A percentile compares a stretch with the other conserved stretches of the same genome.
Conservation (phyloP, 2,113 vertebrate species). For the Chionomys nivalis region DNA sequence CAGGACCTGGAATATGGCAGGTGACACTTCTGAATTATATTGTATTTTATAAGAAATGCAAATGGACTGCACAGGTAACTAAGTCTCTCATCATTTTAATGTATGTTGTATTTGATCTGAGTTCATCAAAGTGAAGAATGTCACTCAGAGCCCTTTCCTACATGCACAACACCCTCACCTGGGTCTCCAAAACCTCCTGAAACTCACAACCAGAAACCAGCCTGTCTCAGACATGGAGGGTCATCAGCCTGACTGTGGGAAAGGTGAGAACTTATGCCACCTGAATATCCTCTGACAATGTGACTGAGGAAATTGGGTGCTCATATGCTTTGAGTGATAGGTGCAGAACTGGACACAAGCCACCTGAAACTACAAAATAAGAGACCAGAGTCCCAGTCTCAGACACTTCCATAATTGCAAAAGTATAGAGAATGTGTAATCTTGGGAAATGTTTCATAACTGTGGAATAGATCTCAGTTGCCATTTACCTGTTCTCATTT, state of each 20-base stretch:
- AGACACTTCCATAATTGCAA: not conserved
- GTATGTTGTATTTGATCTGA: not conserved
- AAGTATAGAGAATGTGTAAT: not conserved
- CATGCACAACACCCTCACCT: not conserved
- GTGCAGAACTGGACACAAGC: not conserved
- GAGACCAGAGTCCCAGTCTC: not conserved
- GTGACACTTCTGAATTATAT: not conserved
- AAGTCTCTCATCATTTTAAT: not conserved
- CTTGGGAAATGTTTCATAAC: not conserved
- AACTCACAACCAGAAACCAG: fast-evolving
- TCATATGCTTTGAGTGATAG: not conserved
- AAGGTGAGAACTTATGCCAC: too few species aligned
- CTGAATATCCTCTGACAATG: too few species aligned
- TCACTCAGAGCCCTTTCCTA: not conserved
- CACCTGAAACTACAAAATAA: fast-evolving
- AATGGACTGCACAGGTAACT: not conserved
- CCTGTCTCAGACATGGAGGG: not conserved
- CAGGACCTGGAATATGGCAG: too few species aligned
- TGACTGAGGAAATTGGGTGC: not conserved
- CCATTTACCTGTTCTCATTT: not conserved
- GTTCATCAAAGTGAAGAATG: not conserved
- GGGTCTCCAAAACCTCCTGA: not conserved
- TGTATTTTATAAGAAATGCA: not conserved
- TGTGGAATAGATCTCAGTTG: too few species aligned
- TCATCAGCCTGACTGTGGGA: too few species aligned